Evolutionary conservation across 2,797 vertebrate species (phyloP), one percentile per base, ranked within the genome.

Genomic region (Sylvilagus floridanus): DNA sequence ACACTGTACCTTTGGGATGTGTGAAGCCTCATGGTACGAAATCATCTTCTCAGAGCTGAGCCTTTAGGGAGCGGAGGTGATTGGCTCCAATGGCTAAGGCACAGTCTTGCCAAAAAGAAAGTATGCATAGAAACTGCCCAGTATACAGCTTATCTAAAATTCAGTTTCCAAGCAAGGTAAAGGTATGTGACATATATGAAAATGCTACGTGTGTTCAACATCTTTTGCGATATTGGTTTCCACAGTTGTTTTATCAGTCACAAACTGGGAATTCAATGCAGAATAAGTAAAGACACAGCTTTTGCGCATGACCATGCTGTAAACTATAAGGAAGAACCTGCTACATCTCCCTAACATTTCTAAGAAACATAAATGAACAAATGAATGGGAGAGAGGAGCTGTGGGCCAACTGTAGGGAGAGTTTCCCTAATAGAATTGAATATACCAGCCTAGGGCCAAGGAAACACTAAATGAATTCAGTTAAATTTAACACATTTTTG

Each of bases 361-460:
- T 69, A 71, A 86, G 90, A 89, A 96, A 47, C 12, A 32, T 16
- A 77, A 87, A 71, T 35, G 81, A 76, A 3, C 42, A 75, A 90
- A 24, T 54, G 21, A 22, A 28, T 17, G 19, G 35, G 37, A 32
- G 17, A 72, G 52, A 35, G 0, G 8, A 68, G 12, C 24, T 12
- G 26, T 19, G 11, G 12, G 30, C 68, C 12, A 28, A 4, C 28
- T 12, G 10, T 19, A 52, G 28, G 63, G 17, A 42, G 7, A 26
- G 26, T 32, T 54, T 2, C 1, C 24, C 69, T 78, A 3, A 19
- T 7, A 30, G 79, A 85, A 47, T 0, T 9, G 35, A 90, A 4
- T 11, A 7, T 0, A 50, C 9, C 7, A 32, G 32, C 37, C 21
- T 30, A 6, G 17, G 12, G 50, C 35, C 90, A 63, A 77, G 85